Evolutionary conservation across 2,797 vertebrate genomes (phyloP), one percentile per base, ranked within the genome.

Genomic region (Oreonectes daqikongensis): DNA sequence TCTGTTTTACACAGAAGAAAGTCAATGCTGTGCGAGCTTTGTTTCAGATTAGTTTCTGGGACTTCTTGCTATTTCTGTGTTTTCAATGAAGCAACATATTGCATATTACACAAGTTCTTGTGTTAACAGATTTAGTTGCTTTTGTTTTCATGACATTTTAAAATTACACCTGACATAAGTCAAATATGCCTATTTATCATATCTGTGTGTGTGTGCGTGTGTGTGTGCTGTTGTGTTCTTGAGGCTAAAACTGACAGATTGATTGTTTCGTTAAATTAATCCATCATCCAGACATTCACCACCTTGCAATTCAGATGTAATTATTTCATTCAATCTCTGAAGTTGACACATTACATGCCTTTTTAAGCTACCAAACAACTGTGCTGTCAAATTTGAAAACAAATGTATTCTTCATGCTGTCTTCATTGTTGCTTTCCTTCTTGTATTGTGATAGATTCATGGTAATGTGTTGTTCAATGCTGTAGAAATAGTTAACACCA

Each of bases 311-410:
- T 73, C 10, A 40, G 20, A 52, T 52, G 24, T 28, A 26, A 73
- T 28, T n/a, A 52, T 26, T n/a, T 5, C 50, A 52, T 24, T 38
- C 2, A 52, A 63, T 73, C 44, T 64, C 30, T 64, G 30, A 63
- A 69, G 30, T 38, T 38, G 12, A 32, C 22, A 35, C 28, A 72
- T 50, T 18, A 14, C 30, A 26, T 2, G 46, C 32, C 1, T 38
- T 35, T 46, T 63, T 72, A 46, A 35, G 28, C 14, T 38, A 46
- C n/a, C 28, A 63, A 50, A 63, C 44, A 30, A 24, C 57, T 60
- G 40, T 40, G 9, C 26, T 64, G 44, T 73, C 46, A 73, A 35
- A 73, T 1, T 30, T 64, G 48, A n/a, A 73, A 73, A 52, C 46
- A 52, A 63, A 63, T 26, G 28, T 6, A 12, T 72, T 26, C 44